These are phyloP conservation scores for Eudyptes chrysolophus DNA, from an alignment of 2,113 vertebrate genomes.

Conservation along the genomic window DNA sequence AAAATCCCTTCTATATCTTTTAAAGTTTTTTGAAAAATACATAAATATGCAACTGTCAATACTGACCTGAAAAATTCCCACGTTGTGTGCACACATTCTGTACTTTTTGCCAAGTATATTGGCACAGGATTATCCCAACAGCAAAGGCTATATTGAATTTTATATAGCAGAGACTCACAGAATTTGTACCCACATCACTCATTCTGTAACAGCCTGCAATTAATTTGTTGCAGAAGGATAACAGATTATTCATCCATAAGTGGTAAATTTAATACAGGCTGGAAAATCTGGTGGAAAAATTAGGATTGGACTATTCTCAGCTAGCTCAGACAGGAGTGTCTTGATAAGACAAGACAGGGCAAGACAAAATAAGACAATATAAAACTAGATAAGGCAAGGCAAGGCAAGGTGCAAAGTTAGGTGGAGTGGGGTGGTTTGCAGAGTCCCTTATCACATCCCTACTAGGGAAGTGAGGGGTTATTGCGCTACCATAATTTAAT, in stretches of 20 bases:
- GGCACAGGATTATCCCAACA: neutral
- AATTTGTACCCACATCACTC: constrained; percentile 64
- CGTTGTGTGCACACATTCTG: neutral
- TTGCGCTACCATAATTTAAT: neutral
- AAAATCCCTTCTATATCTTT: neutral
- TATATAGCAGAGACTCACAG: constrained; percentile 10
- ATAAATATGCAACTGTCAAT: neutral
- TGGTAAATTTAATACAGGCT: constrained; percentile 4
- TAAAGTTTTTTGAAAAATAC: neutral
- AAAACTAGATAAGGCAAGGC: neutral
- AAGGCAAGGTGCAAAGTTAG: neutral
- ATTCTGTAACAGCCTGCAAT: constrained; percentile 42
- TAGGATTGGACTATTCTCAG: neutral
- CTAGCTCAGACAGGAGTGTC: neutral
- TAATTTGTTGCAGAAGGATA: constrained; percentile 57
- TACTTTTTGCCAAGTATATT: neutral
- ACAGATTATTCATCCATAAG: constrained; percentile 43
- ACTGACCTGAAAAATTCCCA: neutral
- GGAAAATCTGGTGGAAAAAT: constrained; percentile 38
- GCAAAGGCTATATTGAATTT: constrained; percentile 28
- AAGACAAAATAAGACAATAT: neutral
- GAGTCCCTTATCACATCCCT: neutral
- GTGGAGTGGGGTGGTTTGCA: neutral
- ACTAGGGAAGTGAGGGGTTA: neutral
- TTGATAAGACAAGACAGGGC: neutral